phyloP scores from a whole-genome alignment of 1,140 invertebrate genomes.

The Drosophila lowei region DNA sequence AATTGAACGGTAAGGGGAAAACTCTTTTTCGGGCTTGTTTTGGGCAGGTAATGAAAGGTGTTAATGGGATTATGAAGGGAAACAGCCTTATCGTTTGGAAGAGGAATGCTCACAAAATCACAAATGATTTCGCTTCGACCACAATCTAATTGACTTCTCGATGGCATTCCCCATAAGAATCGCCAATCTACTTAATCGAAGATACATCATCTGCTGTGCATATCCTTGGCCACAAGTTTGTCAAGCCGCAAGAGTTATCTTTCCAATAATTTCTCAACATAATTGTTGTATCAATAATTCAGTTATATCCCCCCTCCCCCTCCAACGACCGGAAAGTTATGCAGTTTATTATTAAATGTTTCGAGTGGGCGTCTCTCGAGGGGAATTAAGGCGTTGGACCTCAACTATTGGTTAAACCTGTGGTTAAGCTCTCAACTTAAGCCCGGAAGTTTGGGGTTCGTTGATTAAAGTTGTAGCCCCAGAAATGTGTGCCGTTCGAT shows the following conservation, averaged over 20 bases:
- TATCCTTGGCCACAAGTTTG: too few relatives aligned
- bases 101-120: conserved; percentile 9
- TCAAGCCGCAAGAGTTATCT: too few relatives aligned
- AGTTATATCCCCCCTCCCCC: conserved; percentile 10
- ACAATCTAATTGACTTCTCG: conserved; percentile 2
- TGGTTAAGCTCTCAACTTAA: conserved; percentile 6
- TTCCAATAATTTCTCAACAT: too few relatives aligned
- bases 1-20: conserved; percentile 44
- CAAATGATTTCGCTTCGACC: background rate
- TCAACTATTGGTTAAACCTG: conserved; percentile 31
- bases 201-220: too few relatives aligned
- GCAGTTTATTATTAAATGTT: conserved; percentile 50
- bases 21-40: background rate
- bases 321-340: conserved; percentile 14
- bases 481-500: background rate
- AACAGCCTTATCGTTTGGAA: too few relatives aligned
- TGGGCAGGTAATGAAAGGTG: conserved; percentile 40
- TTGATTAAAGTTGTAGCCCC: conserved; percentile 33
- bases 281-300: conserved; percentile 8
- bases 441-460: background rate
- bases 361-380: conserved; percentile 13
- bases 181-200: conserved; percentile 4
- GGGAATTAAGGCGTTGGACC: conserved; percentile 21
- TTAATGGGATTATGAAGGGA: conserved; percentile 46
- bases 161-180: background rate